Percentiles rank a stretch among this genome's conserved stretches.
Evolutionary conservation across 2,888 invertebrate species (phyloP).

Genomic region (Himalopsyche kuldschensis): DNA sequence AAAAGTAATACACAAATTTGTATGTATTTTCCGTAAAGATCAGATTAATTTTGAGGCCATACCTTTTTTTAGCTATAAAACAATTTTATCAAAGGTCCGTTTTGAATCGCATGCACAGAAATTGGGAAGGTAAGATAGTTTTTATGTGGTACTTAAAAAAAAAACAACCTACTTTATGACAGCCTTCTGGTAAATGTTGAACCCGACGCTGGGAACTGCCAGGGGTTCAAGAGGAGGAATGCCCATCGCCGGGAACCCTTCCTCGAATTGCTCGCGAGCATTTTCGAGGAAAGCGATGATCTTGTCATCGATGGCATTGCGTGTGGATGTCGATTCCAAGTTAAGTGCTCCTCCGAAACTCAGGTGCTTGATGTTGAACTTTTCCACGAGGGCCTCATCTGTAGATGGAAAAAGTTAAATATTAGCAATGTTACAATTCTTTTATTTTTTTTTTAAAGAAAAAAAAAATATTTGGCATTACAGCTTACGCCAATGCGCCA

Average conservation of each 20-base stretch:
- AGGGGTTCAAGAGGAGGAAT: constrained; percentile 35
- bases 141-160: background rate
- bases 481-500: too few species aligned
- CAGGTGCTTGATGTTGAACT: constrained; percentile 15
- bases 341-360: constrained; percentile 2
- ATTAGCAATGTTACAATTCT: too few species aligned
- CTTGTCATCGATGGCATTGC: constrained; percentile 23
- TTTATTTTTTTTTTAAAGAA: too few species aligned
- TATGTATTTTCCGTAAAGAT: too few species aligned
- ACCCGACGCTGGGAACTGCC: background rate
- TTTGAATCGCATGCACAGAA: background rate
- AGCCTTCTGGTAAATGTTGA: constrained; percentile 25
- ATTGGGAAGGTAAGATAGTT: background rate
- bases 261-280: constrained; percentile 25
- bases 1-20: too few species aligned
- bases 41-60: too few species aligned
- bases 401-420: background rate
- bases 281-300: constrained; percentile 29
- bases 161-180: constrained; percentile 17
- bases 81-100: background rate
- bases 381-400: constrained; percentile 15
- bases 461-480: too few species aligned
- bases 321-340: background rate
- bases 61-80: too few species aligned
- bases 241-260: constrained; percentile 23